Conservation (phyloP, 2,113 vertebrate species). For the Sporophila hypoxantha region DNA sequence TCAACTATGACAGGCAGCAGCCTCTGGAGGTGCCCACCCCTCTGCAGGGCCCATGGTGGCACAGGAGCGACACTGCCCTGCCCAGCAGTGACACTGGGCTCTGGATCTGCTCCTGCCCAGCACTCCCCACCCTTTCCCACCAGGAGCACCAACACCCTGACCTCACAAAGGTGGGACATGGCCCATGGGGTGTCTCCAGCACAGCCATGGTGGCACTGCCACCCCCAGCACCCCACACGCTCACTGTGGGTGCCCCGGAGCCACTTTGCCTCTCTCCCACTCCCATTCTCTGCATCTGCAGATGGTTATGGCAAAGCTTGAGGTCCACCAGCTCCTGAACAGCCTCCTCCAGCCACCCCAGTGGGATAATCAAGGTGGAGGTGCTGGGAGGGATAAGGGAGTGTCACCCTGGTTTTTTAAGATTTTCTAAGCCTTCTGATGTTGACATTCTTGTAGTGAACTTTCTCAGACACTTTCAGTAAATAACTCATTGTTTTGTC, state of each 20-base stretch:
- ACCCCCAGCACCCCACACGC: not conserved
- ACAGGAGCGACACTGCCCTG: not conserved
- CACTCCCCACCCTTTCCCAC: not conserved
- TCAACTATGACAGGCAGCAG: not conserved
- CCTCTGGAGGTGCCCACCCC: not conserved
- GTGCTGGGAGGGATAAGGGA: not conserved
- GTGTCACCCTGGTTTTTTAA: too few relatives aligned
- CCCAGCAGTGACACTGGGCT: not conserved
- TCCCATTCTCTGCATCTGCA: not conserved
- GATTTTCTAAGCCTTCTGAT: too few relatives aligned
- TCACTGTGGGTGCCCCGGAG: not conserved
- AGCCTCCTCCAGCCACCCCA: not conserved
- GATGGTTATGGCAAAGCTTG: not conserved
- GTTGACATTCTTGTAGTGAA: too few relatives aligned
- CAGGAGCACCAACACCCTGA: not conserved
- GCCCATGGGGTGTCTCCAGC: not conserved
- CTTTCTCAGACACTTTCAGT: too few relatives aligned
- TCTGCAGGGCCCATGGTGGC: accelerated
- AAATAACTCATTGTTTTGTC: too few relatives aligned
- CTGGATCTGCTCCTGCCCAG: not conserved
- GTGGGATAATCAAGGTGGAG: not conserved
- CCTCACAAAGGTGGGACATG: accelerated
- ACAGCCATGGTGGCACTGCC: not conserved
- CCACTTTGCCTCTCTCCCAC: not conserved
- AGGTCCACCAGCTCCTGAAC: not conserved